A percentile compares a stretch with the other conserved stretches of the same genome.
These are phyloP conservation scores for Bothrops alternatus DNA, from an alignment of 2,797 vertebrate genomes.

Conservation along the genomic window DNA sequence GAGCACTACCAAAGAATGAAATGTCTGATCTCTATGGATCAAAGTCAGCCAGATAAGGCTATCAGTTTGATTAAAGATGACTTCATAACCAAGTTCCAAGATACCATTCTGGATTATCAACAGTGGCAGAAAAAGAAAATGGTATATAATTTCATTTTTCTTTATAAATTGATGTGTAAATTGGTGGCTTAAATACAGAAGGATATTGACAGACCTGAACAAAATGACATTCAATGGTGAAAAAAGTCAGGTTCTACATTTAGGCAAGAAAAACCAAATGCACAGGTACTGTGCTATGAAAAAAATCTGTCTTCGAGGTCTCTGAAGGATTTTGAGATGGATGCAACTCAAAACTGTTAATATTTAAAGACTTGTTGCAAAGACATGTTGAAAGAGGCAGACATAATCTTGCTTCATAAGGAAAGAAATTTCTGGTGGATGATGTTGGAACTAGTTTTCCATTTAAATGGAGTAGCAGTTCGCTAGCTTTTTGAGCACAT, in stretches of 20 bases:
- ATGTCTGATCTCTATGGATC: conserved; percentile 63
- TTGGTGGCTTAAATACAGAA: too few relatives aligned
- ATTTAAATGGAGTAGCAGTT: background rate
- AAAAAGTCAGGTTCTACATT: too few relatives aligned
- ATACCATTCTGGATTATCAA: conserved; percentile 77
- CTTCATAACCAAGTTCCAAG: conserved; percentile 76
- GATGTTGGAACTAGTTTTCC: background rate
- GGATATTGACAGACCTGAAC: too few relatives aligned
- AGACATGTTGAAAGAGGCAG: background rate
- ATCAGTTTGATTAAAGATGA: conserved; percentile 80
- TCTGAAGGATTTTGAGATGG: background rate
- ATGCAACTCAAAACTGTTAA: background rate
- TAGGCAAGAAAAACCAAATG: too few relatives aligned
- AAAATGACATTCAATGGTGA: too few relatives aligned
- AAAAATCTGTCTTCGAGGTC: background rate
- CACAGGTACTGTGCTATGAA: background rate
- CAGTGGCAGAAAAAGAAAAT: conserved; percentile 77
- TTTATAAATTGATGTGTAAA: background rate
- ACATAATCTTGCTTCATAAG: background rate
- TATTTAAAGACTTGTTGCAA: background rate
- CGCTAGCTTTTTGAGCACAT: background rate
- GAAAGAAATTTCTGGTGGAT: background rate
- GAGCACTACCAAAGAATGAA: conserved; percentile 87
- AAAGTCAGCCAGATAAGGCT: conserved; percentile 65
- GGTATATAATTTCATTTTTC: conserved; percentile 57